Evolutionary conservation across 2,888 invertebrate species (phyloP).

Genomic region (Euspilapteryx auroguttella): DNA sequence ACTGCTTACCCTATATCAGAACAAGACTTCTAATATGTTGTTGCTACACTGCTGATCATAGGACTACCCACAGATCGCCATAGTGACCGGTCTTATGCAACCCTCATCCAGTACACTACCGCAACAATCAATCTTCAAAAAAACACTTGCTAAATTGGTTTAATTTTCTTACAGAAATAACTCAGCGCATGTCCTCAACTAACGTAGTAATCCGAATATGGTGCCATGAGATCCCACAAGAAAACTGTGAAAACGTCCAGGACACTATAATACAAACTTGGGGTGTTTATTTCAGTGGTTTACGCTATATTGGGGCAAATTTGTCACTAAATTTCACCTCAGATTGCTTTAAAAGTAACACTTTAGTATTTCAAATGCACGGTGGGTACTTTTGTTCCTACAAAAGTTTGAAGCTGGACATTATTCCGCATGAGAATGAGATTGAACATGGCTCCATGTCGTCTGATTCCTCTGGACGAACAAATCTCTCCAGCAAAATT

Average conservation of each 20-base stretch:
- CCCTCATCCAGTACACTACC: too few species aligned
- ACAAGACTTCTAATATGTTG: too few species aligned
- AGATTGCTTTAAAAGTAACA: slow-evolving; percentile 69
- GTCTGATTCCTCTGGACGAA: slow-evolving; percentile 39
- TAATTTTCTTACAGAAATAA: slow-evolving; percentile 31
- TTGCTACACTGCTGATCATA: too few species aligned
- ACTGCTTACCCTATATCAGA: too few species aligned
- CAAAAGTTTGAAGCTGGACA: slow-evolving; percentile 50
- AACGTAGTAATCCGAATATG: slow-evolving; percentile 50
- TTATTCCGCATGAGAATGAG: slow-evolving; percentile 46
- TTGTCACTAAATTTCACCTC: slow-evolving; percentile 69
- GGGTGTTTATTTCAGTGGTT: slow-evolving; percentile 84
- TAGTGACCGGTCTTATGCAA: too few species aligned
- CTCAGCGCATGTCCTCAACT: slow-evolving; percentile 44
- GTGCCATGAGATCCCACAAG: slow-evolving; percentile 31
- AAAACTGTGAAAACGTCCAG: slow-evolving; percentile 17
- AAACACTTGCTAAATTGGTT: too few species aligned
- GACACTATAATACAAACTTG: slow-evolving; percentile 75
- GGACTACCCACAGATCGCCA: too few species aligned
- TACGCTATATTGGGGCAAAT: slow-evolving; percentile 74
- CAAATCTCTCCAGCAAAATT: slow-evolving; percentile 31
- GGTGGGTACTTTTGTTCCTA: slow-evolving; percentile 81
- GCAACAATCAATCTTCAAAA: too few species aligned
- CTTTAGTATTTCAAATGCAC: slow-evolving; percentile 84
- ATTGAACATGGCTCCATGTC: slow-evolving; percentile 39